Evolutionary conservation across 2,888 invertebrate genomes (phyloP), one percentile per base, ranked within the genome.

Genomic region (Mesorhabditis spiculigera): DNA sequence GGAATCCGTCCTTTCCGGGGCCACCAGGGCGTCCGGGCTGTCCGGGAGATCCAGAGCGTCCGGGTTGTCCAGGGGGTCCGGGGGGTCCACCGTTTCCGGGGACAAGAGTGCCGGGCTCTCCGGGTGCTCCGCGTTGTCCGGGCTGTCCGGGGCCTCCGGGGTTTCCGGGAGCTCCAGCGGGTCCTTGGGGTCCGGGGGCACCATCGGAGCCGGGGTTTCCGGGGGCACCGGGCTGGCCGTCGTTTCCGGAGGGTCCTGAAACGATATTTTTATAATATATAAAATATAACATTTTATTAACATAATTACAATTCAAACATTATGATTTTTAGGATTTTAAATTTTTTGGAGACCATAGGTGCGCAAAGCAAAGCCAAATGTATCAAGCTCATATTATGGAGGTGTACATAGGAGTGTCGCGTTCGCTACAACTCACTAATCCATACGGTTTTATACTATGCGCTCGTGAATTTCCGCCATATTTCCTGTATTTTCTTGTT

Each of bases 291-390:
- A 58, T 10, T 4, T 58, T 58, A 58, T 3, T 13, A n/a, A 13
- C 13, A 58, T 13, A 4, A 58, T 58, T n/a, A 58, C 13, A 10
- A 13, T 58, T 58, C n/a, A 4, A 58, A 13, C n/a, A n/a, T n/a
- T 10, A 58, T 58, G 10, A 13, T 13, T 58, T 13, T 58, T 58
- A 4, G n/a, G 58, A 58, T 4, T 58, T n/a, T 13, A 92, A 92
- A 28, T 28, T 28, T 28, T 28, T 28, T 28, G 28, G 3, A 28
- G 28, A 28, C 28, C 28, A 28, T 28, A 28, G 3, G 28, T 28
- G 28, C 28, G 28, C 28, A 28, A 28, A 28, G 28, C 28, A 28
- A 28, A 28, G 28, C 28, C 28, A 28, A 28, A 28, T 28, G 28
- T 28, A 28, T 28, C 28, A 28, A 28, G 28, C 28, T 28, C 28